Percentiles rank a stretch among this genome's conserved stretches.
Evolutionary conservation across 1,140 invertebrate species (phyloP).

Genomic region (Drosophila takahashii): DNA sequence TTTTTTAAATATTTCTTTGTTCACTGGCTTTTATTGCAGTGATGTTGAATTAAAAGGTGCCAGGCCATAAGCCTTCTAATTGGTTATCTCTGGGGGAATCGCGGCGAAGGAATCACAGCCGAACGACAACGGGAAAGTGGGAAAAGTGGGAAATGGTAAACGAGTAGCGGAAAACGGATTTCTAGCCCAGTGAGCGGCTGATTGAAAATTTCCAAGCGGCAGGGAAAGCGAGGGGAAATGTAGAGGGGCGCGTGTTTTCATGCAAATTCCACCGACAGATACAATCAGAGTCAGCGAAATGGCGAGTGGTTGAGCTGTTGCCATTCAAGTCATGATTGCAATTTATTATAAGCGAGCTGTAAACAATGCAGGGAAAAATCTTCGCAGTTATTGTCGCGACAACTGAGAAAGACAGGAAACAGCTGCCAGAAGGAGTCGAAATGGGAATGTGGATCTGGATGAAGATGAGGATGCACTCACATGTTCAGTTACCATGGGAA

Average conservation of each 20-base stretch:
- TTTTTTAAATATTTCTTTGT: not conserved
- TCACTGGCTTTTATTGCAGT: slow-evolving; percentile 3
- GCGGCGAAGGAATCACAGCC: slow-evolving; percentile 20
- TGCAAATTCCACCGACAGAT: slow-evolving; percentile 45
- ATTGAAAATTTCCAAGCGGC: slow-evolving; percentile 61
- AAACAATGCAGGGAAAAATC: slow-evolving; percentile 51
- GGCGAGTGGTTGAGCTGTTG: slow-evolving; percentile 44
- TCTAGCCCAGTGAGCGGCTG: slow-evolving; percentile 62
- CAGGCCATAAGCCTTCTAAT: slow-evolving; percentile 38
- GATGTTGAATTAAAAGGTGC: slow-evolving; percentile 24
- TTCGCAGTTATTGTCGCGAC: slow-evolving; percentile 59
- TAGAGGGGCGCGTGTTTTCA: slow-evolving; percentile 15
- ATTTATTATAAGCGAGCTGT: slow-evolving; percentile 57
- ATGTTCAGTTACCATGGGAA: slow-evolving; percentile 74
- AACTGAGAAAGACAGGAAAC: slow-evolving; percentile 51
- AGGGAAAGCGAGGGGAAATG: not conserved
- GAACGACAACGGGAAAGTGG: slow-evolving; percentile 18
- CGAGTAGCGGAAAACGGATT: slow-evolving; percentile 78
- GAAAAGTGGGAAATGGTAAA: slow-evolving; percentile 55
- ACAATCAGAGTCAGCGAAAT: slow-evolving; percentile 30
- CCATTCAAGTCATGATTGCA: slow-evolving; percentile 70
- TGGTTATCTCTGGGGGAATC: slow-evolving; percentile 39
- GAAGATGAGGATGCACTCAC: slow-evolving; percentile 53
- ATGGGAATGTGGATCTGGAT: not conserved
- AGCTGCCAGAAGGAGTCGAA: slow-evolving; percentile 23